phyloP scores from a whole-genome alignment of 2,888 invertebrate species.

The Lissocephala sabroskyi region DNA sequence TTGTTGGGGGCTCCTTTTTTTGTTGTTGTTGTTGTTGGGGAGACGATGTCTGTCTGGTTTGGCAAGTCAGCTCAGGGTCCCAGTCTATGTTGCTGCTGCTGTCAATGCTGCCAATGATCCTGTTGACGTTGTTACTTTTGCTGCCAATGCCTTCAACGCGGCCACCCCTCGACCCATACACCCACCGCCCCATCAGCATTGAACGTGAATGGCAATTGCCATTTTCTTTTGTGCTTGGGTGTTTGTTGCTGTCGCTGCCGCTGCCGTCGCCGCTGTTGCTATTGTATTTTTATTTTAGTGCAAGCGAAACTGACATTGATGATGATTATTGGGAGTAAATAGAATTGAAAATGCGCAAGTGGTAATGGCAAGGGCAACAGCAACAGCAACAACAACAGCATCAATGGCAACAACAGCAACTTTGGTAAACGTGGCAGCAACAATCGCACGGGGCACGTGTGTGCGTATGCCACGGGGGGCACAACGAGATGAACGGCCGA shows the following conservation, averaged over 20 bases:
- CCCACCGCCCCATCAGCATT: background rate
- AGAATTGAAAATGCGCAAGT: conserved; percentile 59
- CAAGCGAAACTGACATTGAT: conserved; percentile 67
- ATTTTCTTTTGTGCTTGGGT: conserved; percentile 6
- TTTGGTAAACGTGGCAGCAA: conserved; percentile 16
- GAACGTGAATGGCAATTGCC: too few species aligned
- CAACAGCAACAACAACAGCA: background rate
- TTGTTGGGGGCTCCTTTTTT: conserved; percentile 9
- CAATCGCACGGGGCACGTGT: conserved; percentile 1
- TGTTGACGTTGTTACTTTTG: conserved; percentile 48
- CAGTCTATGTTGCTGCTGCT: conserved; percentile 12
- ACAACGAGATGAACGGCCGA: too few species aligned
- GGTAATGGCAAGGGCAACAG: conserved; percentile 6
- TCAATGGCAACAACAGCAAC: conserved; percentile 2
- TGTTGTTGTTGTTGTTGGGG: conserved; percentile 11
- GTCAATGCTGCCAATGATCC: conserved; percentile 50
- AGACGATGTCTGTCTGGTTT: too few species aligned
- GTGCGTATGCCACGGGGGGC: conserved; percentile 15
- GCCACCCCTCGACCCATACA: background rate
- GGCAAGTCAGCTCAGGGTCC: too few species aligned
- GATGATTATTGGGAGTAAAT: conserved; percentile 69
- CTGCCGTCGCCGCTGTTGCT: conserved; percentile 29
- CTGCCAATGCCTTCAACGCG: background rate
- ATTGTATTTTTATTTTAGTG: conserved; percentile 47
- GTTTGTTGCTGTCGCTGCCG: conserved; percentile 5